A percentile compares a stretch with the other conserved stretches of the same genome.
Evolutionary conservation across 2,888 invertebrate species (phyloP).

Genomic region (Itoplectis maculator): DNA sequence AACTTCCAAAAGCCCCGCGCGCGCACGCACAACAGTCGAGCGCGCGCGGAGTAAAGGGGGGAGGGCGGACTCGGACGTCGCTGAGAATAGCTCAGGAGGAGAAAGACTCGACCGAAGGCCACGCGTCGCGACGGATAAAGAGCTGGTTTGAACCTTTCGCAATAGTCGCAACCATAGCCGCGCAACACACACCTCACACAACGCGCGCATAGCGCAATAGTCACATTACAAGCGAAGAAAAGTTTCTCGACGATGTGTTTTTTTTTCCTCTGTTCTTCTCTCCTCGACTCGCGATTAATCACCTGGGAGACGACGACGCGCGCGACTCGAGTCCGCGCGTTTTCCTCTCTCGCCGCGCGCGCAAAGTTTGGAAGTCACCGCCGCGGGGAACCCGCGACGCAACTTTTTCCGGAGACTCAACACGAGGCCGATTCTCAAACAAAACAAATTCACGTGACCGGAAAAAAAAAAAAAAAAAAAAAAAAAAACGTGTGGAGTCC

Average conservation of each 20-base stretch:
- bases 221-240: conserved; percentile 18
- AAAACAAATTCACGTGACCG: too few species aligned
- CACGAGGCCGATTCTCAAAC: too few species aligned
- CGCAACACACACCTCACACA: conserved; percentile 37
- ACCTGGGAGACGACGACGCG: neutral
- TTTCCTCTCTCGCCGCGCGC: too few species aligned
- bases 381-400: too few species aligned
- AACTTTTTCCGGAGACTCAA: too few species aligned
- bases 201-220: conserved; percentile 27
- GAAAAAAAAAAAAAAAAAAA: too few species aligned
- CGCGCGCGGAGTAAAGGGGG: too few species aligned
- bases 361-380: too few species aligned
- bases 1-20: conserved; percentile 53
- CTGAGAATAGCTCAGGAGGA: conserved; percentile 58
- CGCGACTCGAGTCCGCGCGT: neutral
- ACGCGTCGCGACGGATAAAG: conserved; percentile 64
- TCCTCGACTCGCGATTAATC: neutral
- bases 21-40: too few species aligned
- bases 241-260: conserved; percentile 5
- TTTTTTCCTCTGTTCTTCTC: neutral
- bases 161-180: conserved; percentile 55
- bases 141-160: conserved; percentile 66
- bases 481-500: too few species aligned
- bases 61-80: conserved; percentile 30
- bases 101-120: conserved; percentile 66